Evolutionary conservation across 2,113 vertebrate species (phyloP).

Genomic region (Conger conger): DNA sequence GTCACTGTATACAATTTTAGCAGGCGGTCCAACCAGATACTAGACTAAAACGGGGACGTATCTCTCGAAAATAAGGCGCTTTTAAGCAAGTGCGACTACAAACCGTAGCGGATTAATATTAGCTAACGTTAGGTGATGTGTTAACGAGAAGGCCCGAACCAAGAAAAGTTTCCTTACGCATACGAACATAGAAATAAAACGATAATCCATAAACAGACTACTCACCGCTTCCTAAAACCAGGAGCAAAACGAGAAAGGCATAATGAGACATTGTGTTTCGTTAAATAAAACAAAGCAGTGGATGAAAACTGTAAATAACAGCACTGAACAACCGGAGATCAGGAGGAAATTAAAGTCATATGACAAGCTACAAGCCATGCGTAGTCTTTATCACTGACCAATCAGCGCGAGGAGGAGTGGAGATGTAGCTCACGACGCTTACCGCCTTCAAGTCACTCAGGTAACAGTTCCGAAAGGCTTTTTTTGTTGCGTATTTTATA

Average conservation of each 20-base stretch:
- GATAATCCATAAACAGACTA: constrained; percentile 19
- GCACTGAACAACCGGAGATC: background rate
- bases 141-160: constrained; percentile 9
- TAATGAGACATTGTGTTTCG: constrained; percentile 50
- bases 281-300: background rate
- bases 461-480: too few species aligned
- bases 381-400: background rate
- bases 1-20: too few species aligned
- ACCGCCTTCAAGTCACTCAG: too few species aligned
- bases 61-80: background rate
- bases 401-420: background rate
- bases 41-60: too few species aligned
- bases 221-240: constrained; percentile 55
- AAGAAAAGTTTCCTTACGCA: constrained; percentile 20
- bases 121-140: background rate
- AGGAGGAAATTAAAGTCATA: constrained; percentile 66
- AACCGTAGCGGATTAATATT: background rate
- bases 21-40: too few species aligned
- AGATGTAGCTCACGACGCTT: background rate
- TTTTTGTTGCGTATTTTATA: too few species aligned
- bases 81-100: background rate
- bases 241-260: constrained; percentile 38
- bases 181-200: background rate
- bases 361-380: constrained; percentile 47
- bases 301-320: background rate